Conservation (phyloP, 2,888 invertebrate genomes). For the Leptodirus hochenwartii region DNA sequence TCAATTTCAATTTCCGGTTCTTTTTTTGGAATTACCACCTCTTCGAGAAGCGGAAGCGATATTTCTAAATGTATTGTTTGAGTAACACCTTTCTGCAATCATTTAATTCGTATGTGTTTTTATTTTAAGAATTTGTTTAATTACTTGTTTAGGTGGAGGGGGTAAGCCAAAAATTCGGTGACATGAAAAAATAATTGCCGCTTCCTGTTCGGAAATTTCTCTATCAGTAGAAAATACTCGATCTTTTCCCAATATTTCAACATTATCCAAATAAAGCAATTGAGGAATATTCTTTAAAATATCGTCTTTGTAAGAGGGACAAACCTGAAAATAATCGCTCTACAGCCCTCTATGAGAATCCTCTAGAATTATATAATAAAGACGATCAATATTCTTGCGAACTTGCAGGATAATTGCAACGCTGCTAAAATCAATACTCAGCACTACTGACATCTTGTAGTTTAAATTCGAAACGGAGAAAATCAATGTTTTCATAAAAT, state of each 20-base stretch:
- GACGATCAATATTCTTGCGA: no score
- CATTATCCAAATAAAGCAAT: constrained; percentile 33
- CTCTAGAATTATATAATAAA: constrained; percentile 2
- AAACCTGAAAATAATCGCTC: constrained; percentile 23
- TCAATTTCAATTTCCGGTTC: constrained; percentile 18
- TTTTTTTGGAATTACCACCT: constrained; percentile 18
- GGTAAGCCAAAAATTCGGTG: constrained; percentile 33
- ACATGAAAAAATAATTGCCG: constrained; percentile 30
- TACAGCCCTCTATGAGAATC: constrained; percentile 4
- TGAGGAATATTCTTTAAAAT: constrained; percentile 26
- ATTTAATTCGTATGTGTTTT: constrained; percentile 4
- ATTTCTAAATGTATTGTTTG: constrained; percentile 34
- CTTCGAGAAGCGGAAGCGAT: constrained; percentile 34
- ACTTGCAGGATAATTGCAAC: no score
- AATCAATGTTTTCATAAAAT: no score
- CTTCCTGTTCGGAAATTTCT: constrained; percentile 13
- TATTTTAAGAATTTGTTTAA: constrained; percentile 3
- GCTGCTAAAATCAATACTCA: no score
- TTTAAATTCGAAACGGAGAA: no score
- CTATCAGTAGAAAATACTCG: constrained; percentile 8
- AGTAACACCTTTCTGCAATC: constrained; percentile 18
- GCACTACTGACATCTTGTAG: no score
- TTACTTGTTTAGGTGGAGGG: constrained; percentile 33
- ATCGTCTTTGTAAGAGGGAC: constrained; percentile 29
- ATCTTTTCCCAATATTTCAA: constrained; percentile 26